phyloP scores from a whole-genome alignment of 2,888 invertebrate genomes.

The Nasonovia ribisnigri region DNA sequence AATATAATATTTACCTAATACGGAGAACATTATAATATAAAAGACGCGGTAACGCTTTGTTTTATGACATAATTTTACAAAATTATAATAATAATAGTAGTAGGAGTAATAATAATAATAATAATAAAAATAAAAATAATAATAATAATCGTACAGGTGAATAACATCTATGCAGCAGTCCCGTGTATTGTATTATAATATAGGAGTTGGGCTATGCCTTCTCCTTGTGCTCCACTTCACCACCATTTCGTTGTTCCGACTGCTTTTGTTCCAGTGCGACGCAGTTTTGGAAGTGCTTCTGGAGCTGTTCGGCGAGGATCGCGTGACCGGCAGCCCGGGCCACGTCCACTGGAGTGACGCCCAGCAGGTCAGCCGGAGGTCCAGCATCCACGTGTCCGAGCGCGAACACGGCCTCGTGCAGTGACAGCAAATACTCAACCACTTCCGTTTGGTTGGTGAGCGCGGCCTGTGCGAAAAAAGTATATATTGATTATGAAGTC shows the following conservation, averaged over 20 bases:
- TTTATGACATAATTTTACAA: background rate
- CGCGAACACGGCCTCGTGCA: constrained; percentile 71
- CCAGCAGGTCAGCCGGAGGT: constrained; percentile 73
- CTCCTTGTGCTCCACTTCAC: background rate
- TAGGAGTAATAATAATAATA: background rate
- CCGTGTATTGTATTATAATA: background rate
- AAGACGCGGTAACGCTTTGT: background rate
- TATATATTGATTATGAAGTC: background rate
- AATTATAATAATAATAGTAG: background rate
- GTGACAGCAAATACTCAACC: constrained; percentile 72
- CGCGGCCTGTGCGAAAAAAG: constrained; percentile 72
- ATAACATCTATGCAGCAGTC: background rate
- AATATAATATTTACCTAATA: background rate
- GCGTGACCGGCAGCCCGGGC: constrained; percentile 69
- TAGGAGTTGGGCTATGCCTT: background rate
- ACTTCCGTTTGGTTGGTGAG: constrained; percentile 74
- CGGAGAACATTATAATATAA: background rate
- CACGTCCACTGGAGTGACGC: constrained; percentile 74
- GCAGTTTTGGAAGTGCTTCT: background rate
- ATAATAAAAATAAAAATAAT: background rate
- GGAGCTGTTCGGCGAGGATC: constrained; percentile 60
- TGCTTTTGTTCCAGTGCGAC: background rate
- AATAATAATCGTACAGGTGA: background rate
- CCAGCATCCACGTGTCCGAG: constrained; percentile 66
- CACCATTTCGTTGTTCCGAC: background rate